Conservation (phyloP, 92 coral and sea anemone species). For the Hydrozoanthus gracilis region DNA sequence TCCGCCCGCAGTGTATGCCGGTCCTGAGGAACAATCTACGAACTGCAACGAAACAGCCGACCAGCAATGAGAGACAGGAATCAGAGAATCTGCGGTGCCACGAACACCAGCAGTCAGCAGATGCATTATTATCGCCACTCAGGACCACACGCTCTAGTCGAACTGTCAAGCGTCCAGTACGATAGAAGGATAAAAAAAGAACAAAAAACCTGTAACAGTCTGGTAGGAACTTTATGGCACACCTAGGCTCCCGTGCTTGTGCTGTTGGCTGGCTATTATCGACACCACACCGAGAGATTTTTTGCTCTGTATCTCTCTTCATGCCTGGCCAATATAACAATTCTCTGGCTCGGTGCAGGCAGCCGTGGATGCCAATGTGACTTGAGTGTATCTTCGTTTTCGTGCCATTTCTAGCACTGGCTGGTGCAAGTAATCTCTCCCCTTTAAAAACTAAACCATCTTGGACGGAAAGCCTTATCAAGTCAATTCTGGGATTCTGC, state of each 20-base stretch:
- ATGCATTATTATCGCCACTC: background rate
- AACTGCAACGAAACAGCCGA: background rate
- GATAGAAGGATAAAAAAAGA: background rate
- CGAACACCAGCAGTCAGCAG: background rate
- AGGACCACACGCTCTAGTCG: background rate
- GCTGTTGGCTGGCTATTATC: background rate
- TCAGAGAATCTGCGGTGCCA: background rate
- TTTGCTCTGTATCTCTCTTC: background rate
- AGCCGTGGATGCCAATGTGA: background rate
- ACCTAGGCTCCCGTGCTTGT: background rate
- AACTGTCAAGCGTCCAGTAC: background rate
- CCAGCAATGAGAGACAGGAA: background rate
- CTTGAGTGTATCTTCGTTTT: background rate
- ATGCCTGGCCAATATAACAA: background rate
- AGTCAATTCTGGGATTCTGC: slow-evolving; percentile 81
- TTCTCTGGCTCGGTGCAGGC: background rate
- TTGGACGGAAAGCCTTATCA: slow-evolving; percentile 52
- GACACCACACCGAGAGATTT: background rate
- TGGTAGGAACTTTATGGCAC: too few species aligned
- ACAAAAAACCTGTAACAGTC: background rate
- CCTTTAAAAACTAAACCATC: background rate
- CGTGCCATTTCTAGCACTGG: background rate
- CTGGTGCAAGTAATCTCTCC: background rate
- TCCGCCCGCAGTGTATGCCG: background rate
- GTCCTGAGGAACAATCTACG: background rate